Evolutionary conservation across 1,140 invertebrate species (phyloP).

Genomic region (Euwallacea fornicatus): DNA sequence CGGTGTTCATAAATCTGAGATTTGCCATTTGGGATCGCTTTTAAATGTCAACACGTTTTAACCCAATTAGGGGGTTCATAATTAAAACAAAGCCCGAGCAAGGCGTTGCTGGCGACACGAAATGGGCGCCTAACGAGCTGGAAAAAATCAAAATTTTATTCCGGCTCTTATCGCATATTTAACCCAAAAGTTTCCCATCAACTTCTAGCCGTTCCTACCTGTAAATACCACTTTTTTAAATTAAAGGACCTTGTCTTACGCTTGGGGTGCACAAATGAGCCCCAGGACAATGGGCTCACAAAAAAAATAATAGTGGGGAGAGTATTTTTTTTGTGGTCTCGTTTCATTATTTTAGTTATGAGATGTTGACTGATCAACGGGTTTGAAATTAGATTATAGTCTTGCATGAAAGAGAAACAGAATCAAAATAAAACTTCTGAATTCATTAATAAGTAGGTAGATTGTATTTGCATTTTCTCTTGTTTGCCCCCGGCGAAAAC

Average conservation of each 20-base stretch:
- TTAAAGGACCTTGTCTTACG: background rate
- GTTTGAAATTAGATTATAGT: background rate
- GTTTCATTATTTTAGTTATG: background rate
- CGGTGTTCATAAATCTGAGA: conserved; percentile 11
- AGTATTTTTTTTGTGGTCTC: conserved; percentile 4
- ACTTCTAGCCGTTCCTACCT: conserved; percentile 4
- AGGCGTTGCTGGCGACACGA: too few relatives aligned
- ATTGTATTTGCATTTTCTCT: conserved; percentile 9
- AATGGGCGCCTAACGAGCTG: too few relatives aligned
- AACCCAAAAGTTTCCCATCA: background rate
- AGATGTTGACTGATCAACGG: background rate
- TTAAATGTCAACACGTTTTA: conserved; percentile 24
- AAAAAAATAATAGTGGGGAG: conserved; percentile 15
- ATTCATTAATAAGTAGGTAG: conserved; percentile 16
- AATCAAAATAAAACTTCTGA: conserved; percentile 12
- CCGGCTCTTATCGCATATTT: too few relatives aligned
- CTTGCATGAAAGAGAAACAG: conserved; percentile 6
- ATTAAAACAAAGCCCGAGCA: background rate
- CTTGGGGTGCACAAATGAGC: background rate
- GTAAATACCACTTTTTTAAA: conserved; percentile 5
- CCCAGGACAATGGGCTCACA: background rate
- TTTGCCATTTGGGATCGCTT: conserved; percentile 26
- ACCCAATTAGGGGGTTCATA: conserved; percentile 11
- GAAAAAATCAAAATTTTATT: too few relatives aligned
- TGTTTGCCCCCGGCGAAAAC: background rate